Base-by-base conservation (phyloP, 2,888 invertebrate genomes). In the Melieria picta region DNA sequence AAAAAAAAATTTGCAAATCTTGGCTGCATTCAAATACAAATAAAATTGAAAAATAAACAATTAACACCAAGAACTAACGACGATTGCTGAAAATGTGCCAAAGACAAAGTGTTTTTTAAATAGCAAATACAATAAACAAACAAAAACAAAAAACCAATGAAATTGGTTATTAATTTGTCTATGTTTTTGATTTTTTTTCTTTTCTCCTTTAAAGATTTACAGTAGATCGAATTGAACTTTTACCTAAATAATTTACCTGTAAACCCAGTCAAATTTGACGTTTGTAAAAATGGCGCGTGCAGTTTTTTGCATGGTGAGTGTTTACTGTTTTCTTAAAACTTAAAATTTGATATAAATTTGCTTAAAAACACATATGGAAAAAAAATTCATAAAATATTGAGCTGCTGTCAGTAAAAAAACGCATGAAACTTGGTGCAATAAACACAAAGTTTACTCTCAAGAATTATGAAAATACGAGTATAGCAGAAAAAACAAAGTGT, bases 301-400 rank as follows among this genome's bases (percentile, higher is more conserved):
- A 81, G 83, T 80, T 80, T 77, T 84, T 76, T 86, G 86, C 86
- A 85, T 86, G 86, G 86, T 86, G 82, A 86, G 86, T 86, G 81
- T 72, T 66, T 43, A 55, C 52, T 47, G 11, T 13, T 13, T n/a
- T 13, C 57, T n/a, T 42, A 64, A 3, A 50, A 50, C 30, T 30
- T 30, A 30, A 30, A 30, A 30, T 30, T 30, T 30, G 30, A 30
- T 30, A 30, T 3, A 1, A 30, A 30, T 30, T 3, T 30, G 30
- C 30, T 30, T 30, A 30, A 30, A 30, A 30, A 30, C 30, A 30
- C 3, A 30, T 30, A 30, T 30, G 30, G 30, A 30, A 30, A 30
- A 16, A 30, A 30, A 30, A 30, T 30, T 30, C 30, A 30, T 3
- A 30, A 30, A 30, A 30, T 30, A 30, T 30, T 30, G 30, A 30